Evolutionary conservation across 1,140 invertebrate species (phyloP).

Genomic region (Zaprionus ghesquierei): DNA sequence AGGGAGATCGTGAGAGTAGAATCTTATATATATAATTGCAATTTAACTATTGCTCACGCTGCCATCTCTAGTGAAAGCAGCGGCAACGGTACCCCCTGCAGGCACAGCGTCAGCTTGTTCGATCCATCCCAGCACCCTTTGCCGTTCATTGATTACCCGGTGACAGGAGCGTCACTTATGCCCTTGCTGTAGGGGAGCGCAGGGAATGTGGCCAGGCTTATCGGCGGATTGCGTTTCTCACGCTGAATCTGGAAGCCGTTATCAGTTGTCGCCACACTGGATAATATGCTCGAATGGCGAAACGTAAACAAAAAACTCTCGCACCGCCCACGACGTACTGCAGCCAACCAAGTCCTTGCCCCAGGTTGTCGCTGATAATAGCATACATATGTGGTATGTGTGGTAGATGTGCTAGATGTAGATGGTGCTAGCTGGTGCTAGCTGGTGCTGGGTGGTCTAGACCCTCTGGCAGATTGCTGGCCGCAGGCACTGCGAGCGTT

Average conservation of each 20-base stretch:
- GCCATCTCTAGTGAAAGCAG: background rate
- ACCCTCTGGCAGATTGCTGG: conserved; percentile 48
- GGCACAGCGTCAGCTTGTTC: background rate
- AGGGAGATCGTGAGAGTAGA: too few species aligned
- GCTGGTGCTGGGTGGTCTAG: conserved; percentile 3
- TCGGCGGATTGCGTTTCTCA: conserved; percentile 75
- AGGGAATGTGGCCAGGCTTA: conserved; percentile 46
- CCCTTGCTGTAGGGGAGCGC: background rate
- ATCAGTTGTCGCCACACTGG: conserved; percentile 43
- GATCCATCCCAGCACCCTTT: background rate
- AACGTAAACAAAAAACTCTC: conserved; percentile 72
- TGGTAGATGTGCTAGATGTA: background rate
- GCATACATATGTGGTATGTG: background rate
- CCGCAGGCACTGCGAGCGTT: conserved; percentile 49
- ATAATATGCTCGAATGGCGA: conserved; percentile 46
- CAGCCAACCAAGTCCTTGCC: conserved; percentile 53
- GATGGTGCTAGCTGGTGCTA: conserved; percentile 8
- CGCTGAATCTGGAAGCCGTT: conserved; percentile 48
- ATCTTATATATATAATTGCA: too few species aligned
- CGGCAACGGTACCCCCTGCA: background rate
- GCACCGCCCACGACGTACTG: conserved; percentile 55
- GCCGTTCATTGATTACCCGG: background rate
- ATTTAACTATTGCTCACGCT: background rate
- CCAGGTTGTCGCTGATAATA: conserved; percentile 9
- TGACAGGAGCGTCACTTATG: background rate